Percentiles rank a stretch among this genome's conserved stretches.
phyloP scores from a whole-genome alignment of 2,113 vertebrate genomes.

The Melanocharis versteri region DNA sequence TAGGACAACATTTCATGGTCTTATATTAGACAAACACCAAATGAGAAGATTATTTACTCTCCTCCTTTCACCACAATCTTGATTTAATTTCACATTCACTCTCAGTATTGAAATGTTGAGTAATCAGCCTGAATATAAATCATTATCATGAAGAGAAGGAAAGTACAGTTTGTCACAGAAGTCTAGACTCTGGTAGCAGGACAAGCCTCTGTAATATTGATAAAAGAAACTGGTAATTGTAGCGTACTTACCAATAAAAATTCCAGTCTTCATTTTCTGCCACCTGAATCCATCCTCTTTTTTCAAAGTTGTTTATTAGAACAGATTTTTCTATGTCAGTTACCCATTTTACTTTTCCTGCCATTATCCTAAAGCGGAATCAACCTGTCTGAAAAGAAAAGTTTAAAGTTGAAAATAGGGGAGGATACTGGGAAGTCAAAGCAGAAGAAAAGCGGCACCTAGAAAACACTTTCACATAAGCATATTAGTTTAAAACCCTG shows the following conservation, averaged over 20 bases:
- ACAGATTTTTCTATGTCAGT: slow-evolving; percentile 98
- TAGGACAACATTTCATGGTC: neutral
- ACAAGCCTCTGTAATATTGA: neutral
- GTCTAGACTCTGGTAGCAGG: neutral
- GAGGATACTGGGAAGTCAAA: neutral
- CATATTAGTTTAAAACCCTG: neutral
- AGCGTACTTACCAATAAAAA: slow-evolving; percentile 87
- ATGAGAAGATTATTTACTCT: neutral
- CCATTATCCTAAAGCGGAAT: slow-evolving; percentile 76
- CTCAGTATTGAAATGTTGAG: neutral
- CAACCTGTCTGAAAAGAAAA: neutral
- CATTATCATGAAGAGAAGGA: neutral
- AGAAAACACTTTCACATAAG: neutral
- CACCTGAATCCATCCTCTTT: slow-evolving; percentile 93
- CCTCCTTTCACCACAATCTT: neutral
- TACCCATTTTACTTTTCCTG: slow-evolving; percentile 96
- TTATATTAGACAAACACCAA: neutral
- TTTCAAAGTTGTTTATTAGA: slow-evolving; percentile 98
- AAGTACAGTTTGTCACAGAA: neutral
- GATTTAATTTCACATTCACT: neutral
- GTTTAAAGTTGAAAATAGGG: neutral
- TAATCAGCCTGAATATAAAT: neutral
- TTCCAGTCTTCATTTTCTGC: slow-evolving; percentile 95
- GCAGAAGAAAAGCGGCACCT: neutral
- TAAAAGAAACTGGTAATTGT: neutral